These are phyloP conservation scores for Sarcophaga peregrina DNA, from an alignment of 1,140 invertebrate species.

Conservation along the genomic window DNA sequence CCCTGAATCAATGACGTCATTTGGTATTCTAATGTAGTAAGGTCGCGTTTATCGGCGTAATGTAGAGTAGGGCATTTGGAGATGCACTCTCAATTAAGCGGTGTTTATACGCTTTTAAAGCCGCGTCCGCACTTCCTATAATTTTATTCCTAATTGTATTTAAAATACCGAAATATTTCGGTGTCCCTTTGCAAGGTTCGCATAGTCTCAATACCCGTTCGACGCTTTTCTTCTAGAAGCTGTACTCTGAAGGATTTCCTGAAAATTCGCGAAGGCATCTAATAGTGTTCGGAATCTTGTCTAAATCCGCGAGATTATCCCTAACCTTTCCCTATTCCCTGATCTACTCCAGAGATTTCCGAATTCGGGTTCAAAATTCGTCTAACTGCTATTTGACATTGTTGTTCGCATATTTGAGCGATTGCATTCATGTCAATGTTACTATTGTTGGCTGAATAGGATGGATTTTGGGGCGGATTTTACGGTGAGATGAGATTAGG, in stretches of 20 bases:
- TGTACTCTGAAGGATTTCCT: neutral
- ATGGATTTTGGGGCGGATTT: neutral
- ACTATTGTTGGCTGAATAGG: neutral
- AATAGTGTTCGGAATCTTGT: neutral
- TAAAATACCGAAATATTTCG: slow-evolving; percentile 42
- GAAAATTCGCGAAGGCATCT: too few species aligned
- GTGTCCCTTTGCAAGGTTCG: slow-evolving; percentile 12
- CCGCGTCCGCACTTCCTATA: slow-evolving; percentile 32
- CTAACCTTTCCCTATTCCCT: neutral
- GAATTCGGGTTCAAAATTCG: neutral
- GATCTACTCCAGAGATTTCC: neutral
- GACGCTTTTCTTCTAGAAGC: slow-evolving; percentile 14
- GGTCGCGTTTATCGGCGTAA: neutral
- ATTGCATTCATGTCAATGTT: neutral
- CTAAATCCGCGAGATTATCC: slow-evolving; percentile 1
- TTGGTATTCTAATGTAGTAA: neutral
- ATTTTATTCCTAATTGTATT: slow-evolving; percentile 39
- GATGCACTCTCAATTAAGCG: neutral
- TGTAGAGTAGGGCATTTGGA: neutral
- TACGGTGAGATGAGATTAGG: neutral
- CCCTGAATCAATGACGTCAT: slow-evolving; percentile 22
- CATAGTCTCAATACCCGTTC: slow-evolving; percentile 26
- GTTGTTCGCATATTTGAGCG: neutral
- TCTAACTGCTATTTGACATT: neutral
- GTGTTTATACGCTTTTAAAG: slow-evolving; percentile 40